Evolutionary conservation across 2,113 vertebrate genomes (phyloP), one percentile per base, ranked within the genome.

Genomic region (Rhadina sibilatrix): DNA sequence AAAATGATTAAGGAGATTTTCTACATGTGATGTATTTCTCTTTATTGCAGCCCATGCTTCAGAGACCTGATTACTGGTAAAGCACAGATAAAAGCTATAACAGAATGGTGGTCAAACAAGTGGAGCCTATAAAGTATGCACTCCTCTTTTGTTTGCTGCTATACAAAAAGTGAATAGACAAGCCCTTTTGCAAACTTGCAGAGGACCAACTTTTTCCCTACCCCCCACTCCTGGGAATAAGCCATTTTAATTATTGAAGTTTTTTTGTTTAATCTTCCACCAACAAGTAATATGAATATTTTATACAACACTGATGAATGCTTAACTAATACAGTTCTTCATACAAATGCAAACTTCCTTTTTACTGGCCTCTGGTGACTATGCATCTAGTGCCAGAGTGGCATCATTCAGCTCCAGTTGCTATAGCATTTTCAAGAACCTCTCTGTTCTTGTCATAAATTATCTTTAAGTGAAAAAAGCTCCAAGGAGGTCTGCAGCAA

Each of bases 381-480:
- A 92, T 92, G 97, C 91, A 93, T 97, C 97, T 97, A 97, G 93
- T 92, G 94, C 97, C 97, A 89, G 98, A 97, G 97, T 97, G 95
- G 97, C 92, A 98, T 98, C 98, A 97, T 98, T 98, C 98, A 98
- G 98, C 97, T 98, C 97, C 98, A 99, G 99, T 99, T 99, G 99
- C 99, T 99, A 99, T 99, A 99, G 99, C 98, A 99, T 99, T 99
- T 98, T 99, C 99, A 99, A 99, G 99, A 98, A 99, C 98, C 98
- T 98, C 98, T 98, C 98, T 98, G 98, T 99, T 99, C 99, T 99
- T 98, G 98, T 99, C 98, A 99, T 99, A 99, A 99, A 99, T 99
- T 99, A 99, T 99, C 98, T 98, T 99, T 98, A 99, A 99, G 99
- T 99, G 99, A 99, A 99, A 98, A 98, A 98, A 98, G 97, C 98